These are phyloP conservation scores for Molossus alvarezi DNA, from an alignment of 2,797 vertebrate genomes.

Conservation along the genomic window DNA sequence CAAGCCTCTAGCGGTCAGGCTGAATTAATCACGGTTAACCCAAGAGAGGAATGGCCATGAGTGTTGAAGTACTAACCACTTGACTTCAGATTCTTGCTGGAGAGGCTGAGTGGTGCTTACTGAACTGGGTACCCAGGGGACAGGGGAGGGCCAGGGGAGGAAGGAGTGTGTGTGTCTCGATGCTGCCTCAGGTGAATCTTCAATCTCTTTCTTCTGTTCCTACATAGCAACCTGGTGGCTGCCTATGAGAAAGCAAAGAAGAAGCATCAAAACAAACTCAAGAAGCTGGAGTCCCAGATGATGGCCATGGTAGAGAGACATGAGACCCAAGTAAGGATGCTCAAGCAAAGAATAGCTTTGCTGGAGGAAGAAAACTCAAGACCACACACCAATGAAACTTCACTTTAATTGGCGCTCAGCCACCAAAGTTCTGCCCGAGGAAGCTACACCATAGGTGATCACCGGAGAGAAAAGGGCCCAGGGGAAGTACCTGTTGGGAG, in stretches of 20 bases:
- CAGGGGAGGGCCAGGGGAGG: neutral
- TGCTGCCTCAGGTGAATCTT: neutral
- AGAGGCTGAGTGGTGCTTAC: neutral
- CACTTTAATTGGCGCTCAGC: slow-evolving; percentile 89
- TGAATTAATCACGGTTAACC: neutral
- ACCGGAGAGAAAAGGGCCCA: neutral
- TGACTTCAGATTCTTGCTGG: neutral
- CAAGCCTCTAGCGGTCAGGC: neutral
- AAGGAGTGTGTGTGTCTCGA: neutral
- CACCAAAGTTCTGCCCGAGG: neutral
- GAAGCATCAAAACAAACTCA: slow-evolving; percentile 95
- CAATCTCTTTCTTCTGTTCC: slow-evolving; percentile 57
- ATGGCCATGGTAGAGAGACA: slow-evolving; percentile 96
- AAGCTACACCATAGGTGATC: neutral
- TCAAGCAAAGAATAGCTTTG: slow-evolving; percentile 94
- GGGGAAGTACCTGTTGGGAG: neutral
- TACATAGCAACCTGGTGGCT: slow-evolving; percentile 94
- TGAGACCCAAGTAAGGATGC: slow-evolving; percentile 95
- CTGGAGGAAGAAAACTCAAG: slow-evolving; percentile 94
- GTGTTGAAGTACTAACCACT: neutral
- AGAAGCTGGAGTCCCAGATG: slow-evolving; percentile 96
- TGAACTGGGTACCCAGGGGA: no score
- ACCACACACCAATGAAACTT: slow-evolving; percentile 95
- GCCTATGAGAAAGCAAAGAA: slow-evolving; percentile 96
- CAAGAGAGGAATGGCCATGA: fast-evolving